Evolutionary conservation across 2,797 vertebrate species (phyloP), one percentile per base, ranked within the genome.

Genomic region (Eurystomus glaucurus): DNA sequence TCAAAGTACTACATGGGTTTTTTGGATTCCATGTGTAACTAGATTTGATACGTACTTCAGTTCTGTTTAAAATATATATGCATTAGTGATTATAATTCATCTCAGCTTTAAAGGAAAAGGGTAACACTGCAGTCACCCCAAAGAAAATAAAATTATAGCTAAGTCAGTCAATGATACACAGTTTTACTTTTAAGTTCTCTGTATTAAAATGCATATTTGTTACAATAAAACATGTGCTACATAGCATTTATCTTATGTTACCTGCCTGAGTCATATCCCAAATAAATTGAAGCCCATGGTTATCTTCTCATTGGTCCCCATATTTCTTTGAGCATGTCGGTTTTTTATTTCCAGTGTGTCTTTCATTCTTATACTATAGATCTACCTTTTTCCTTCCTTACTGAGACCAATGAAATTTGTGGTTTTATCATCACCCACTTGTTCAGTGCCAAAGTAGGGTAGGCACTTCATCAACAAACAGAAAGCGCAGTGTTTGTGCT

Each of bases 331-430:
- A 89, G 10, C 3, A 6, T 1, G 5, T 29, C 18, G 37, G 37
- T 8, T 52, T 91, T 58, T 9, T 37, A 20, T 66, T 15, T 57
- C 21, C 14, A 69, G 19, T 4, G 4, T 52, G 16, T n/a, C 28
- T 16, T 91, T 92, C 26, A n/a, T 35, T 69, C 54, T 48, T 57
- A 50, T 17, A 43, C 37, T 51, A 21, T 7, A 74, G 62, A 58
- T 9, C 22, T 0, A 0, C 35, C 19, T 72, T 48, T 58, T 57
- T 33, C 33, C 37, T 74, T 74, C 51, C 35, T 77, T 1, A 0
- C 11, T 35, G 37, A 74, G 33, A 54, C 11, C 33, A 43, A 2
- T 0, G 5, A 75, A 61, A 64, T 64, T 11, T 37, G 55, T 66
- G 58, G 25, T 19, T 74, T 70, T 70, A 41, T 26, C 54, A 26